Evolutionary conservation across 2,888 invertebrate species (phyloP).

Genomic region (Eubasilissa splendida): DNA sequence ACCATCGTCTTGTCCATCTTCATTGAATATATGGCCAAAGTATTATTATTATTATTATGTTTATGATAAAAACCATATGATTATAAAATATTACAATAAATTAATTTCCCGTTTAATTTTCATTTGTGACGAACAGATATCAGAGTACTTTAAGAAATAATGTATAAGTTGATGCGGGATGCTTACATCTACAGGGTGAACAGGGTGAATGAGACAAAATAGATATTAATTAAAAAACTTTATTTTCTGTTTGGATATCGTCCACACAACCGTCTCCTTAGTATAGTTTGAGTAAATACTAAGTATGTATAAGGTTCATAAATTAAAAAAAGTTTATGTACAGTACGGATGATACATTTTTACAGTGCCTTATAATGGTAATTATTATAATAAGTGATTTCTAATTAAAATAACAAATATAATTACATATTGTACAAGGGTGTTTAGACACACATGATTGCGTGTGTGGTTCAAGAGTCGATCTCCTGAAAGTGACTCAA

Average conservation of each 20-base stretch:
- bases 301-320: conserved; percentile 27
- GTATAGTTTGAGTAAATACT: conserved; percentile 15
- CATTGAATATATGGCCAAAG: no score
- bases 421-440: conserved; percentile 15
- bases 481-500: no score
- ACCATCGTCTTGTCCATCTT: no score
- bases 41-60: no score
- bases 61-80: no score
- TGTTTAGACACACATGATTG: no score
- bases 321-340: conserved; percentile 38
- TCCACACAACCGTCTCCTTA: conserved; percentile 38
- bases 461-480: no score
- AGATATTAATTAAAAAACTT: conserved; percentile 29
- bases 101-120: no score
- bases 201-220: neutral
- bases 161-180: no score
- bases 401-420: neutral
- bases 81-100: no score
- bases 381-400: neutral
- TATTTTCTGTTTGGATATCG: conserved; percentile 39
- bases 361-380: conserved; percentile 11
- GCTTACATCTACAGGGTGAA: neutral
- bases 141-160: no score
- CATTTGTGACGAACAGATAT: no score
- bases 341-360: conserved; percentile 32